A percentile compares a stretch with the other conserved stretches of the same genome.
Evolutionary conservation across 2,113 vertebrate species (phyloP).

Genomic region (Hiodon alosoides): DNA sequence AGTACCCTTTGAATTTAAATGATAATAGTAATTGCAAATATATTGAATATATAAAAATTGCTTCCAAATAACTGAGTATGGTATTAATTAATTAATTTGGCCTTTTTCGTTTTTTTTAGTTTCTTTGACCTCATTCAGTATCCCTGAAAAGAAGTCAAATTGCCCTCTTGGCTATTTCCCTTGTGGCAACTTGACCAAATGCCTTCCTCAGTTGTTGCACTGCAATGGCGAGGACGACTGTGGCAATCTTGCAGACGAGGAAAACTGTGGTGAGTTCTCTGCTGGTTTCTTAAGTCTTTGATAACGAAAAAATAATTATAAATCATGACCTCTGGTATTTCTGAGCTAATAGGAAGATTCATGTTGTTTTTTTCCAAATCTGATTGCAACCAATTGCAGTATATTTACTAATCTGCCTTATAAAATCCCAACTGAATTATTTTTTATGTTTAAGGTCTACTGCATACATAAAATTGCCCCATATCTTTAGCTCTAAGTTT

Average conservation of each 20-base stretch:
- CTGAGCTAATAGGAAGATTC: too few relatives aligned
- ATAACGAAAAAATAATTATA: background rate
- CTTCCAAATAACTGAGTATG: background rate
- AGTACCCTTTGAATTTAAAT: background rate
- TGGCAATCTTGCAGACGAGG: conserved; percentile 83
- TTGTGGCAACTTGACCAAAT: conserved; percentile 81
- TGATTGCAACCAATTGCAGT: too few relatives aligned
- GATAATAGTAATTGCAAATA: background rate
- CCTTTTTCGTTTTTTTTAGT: conserved; percentile 39
- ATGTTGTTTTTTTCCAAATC: too few relatives aligned
- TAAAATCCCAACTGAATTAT: too few relatives aligned
- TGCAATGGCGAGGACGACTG: conserved; percentile 90
- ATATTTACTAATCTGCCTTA: too few relatives aligned
- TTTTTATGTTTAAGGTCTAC: too few relatives aligned
- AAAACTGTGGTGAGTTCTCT: conserved; percentile 79
- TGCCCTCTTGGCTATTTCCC: conserved; percentile 89
- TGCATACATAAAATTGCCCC: too few relatives aligned
- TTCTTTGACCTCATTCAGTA: conserved; percentile 52
- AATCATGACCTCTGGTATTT: too few relatives aligned
- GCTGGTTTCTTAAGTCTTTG: background rate
- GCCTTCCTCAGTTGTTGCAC: conserved; percentile 86
- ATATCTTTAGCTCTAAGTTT: too few relatives aligned
- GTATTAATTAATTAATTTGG: background rate
- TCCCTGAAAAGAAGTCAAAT: conserved; percentile 48
- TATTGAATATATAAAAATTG: background rate